These are phyloP conservation scores for Leucoptera coffeella DNA, from an alignment of 2,888 invertebrate genomes.

Conservation along the genomic window DNA sequence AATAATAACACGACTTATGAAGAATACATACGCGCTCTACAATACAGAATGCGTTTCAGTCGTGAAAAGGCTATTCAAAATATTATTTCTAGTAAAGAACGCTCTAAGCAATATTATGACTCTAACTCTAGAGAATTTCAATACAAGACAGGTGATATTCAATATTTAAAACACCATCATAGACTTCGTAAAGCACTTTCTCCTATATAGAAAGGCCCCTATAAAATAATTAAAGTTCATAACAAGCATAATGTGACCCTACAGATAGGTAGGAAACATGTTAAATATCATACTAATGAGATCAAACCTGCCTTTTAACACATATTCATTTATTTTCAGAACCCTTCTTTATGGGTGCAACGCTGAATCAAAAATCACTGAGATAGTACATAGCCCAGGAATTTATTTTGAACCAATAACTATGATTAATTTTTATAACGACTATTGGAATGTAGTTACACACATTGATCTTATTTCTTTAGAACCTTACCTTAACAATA, in stretches of 20 bases:
- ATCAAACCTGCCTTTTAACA: background rate
- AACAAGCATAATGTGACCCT: background rate
- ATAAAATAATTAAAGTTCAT: background rate
- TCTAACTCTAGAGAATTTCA: background rate
- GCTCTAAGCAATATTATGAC: background rate
- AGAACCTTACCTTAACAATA: background rate
- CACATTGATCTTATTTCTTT: background rate
- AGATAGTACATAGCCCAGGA: no score
- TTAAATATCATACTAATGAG: background rate
- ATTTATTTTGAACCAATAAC: no score
- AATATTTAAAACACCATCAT: background rate
- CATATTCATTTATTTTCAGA: background rate
- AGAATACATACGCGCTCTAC: no score
- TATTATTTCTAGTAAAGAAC: background rate
- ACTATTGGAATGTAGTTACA: slow-evolving; percentile 1
- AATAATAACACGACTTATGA: slow-evolving; percentile 5
- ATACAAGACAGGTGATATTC: background rate
- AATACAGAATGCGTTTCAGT: background rate
- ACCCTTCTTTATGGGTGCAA: background rate
- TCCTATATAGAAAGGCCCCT: no score
- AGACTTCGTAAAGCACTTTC: no score
- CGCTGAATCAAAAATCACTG: background rate
- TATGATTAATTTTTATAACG: background rate
- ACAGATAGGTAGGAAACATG: background rate
- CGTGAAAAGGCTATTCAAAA: background rate